Evolutionary conservation across 2,113 vertebrate genomes (phyloP), one percentile per base, ranked within the genome.

Genomic region (Xyliphius kryptos): DNA sequence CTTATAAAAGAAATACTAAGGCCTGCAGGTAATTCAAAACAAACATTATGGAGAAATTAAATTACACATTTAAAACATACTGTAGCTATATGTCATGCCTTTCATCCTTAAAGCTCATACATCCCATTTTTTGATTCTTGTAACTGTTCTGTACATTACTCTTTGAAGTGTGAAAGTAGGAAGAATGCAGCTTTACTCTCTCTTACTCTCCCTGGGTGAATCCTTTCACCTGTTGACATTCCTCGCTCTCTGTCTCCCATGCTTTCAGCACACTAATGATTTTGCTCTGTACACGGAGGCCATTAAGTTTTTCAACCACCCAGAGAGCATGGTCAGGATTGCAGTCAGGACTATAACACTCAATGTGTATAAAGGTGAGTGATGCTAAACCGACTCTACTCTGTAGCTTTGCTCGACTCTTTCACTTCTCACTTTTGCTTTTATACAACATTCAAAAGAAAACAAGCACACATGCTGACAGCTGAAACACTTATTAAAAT

Each of bases 261-360:
- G 71, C 89, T 90, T 77, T 78, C 84, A 99, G 96, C 95, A 99
- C 83, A 98, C 93, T 74, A 99, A 99, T 67, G 96, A 99, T 87
- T 99, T 99, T 84, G 94, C 96, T 84, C 88, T 99, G 76, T 99
- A 99, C 86, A 99, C 96, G 59, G 96, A 99, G 88, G 96, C 96
- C 82, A 99, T 99, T 83, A 99, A 99, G 72, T 99, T 99, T 88
- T 99, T 99, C 87, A 99, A 99, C 85, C 96, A 99, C 77, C 91
- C 96, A 2, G 96, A 99, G 79, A 98, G 95, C 86, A 99, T 99
- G 96, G 96, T 99, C 79, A 89, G 96, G 79, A 97, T 99, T 72
- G 96, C 96, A 47, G 96, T 98, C 73, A 89, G 95, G 75, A 98
- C 95, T 69, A 98, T 99, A 86, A 99, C 96, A 11, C 87, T 98